Base-by-base conservation (phyloP, 2,113 vertebrate species). In the Triplophysa dalaica region DNA sequence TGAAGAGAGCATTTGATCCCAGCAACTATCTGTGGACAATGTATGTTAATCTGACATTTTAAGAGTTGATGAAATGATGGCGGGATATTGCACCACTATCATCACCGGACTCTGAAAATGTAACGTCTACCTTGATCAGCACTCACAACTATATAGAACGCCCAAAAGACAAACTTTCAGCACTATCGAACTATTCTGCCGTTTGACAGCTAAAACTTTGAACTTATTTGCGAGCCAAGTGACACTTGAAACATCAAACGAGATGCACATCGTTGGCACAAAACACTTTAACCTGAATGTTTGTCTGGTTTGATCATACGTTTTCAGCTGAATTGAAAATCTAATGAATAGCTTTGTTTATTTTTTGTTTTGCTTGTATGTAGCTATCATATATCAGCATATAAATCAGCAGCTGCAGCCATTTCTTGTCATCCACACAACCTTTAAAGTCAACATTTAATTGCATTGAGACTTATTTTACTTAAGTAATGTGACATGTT, bases 351-450 rank as follows among this genome's bases (percentile, higher is more conserved):
- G 72, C 50, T 87, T 87, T 87, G 77, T 89, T 87, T 80, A 22
- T n/a, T 81, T 38, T 56, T 82, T 83, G 84, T 74, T 85, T 75
- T 83, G 79, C 77, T 81, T 79, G 86, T 89, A 86, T 90, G 87
- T 90, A 91, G 91, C 90, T 91, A 89, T 82, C 89, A 87, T 86
- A 73, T 80, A 62, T 78, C 64, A 22, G 79, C 43, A 74, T 72
- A 85, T 84, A 63, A 21, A 78, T 82, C 85, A 85, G 84, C 85
- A 88, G 52, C 12, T 65, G 75, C 76, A 56, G 84, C 84, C 38
- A 72, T 77, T 82, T 74, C 82, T 81, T 58, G 54, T 58, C 19
- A 58, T 58, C 54, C 21, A 79, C 79, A 70, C 81, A 67, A 14
- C 7, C 50, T 38, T 38, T 8, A 56, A 72, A 72, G 69, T 72